Percentiles rank a stretch among this genome's conserved stretches.
Conservation (phyloP, 1,140 invertebrate species). For the Neodiprion pinetum region DNA sequence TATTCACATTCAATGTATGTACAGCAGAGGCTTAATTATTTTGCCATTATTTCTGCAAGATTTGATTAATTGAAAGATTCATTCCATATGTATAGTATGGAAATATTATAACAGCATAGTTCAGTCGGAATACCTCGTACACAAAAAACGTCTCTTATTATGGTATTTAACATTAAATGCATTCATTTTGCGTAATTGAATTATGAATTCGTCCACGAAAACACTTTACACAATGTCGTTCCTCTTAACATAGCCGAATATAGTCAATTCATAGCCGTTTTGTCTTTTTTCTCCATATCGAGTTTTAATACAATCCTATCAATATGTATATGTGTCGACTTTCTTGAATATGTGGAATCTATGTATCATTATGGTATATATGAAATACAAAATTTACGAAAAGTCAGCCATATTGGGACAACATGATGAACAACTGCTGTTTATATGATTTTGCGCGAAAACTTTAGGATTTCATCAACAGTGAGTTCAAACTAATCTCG, state of each 20-base stretch:
- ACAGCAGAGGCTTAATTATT: neutral
- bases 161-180: neutral
- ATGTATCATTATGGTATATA: neutral
- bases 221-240: no score
- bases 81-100: neutral
- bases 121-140: conserved; percentile 1
- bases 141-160: conserved; percentile 1
- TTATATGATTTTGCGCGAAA: neutral
- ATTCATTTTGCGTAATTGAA: neutral
- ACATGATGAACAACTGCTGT: neutral
- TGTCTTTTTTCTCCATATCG: neutral
- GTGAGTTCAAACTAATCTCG: neutral
- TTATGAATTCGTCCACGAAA: no score
- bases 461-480: neutral
- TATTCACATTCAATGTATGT: neutral
- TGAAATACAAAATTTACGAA: neutral
- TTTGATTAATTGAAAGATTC: neutral
- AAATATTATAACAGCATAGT: neutral
- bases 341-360: no score
- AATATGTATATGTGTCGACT: no score
- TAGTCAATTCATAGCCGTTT: neutral
- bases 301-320: neutral
- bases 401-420: neutral
- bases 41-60: neutral
- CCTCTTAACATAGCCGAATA: neutral